A percentile compares a stretch with the other conserved stretches of the same genome.
Conservation (phyloP, 2,888 invertebrate species). For the Oithona nana region DNA sequence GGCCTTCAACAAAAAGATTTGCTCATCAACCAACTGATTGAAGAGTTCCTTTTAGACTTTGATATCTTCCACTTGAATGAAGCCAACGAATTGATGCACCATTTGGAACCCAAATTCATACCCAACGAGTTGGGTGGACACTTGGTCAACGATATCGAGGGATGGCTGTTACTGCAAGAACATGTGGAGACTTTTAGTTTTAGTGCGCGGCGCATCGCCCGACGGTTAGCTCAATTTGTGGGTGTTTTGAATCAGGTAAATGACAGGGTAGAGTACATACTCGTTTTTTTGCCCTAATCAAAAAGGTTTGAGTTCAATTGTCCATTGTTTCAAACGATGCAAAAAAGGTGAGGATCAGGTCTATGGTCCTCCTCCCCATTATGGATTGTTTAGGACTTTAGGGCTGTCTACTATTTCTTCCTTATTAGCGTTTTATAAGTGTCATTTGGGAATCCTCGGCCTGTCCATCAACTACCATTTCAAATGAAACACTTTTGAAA, state of each 20-base stretch:
- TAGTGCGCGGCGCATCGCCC: conserved; percentile 5
- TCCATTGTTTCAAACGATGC: too few species aligned
- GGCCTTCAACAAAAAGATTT: not conserved
- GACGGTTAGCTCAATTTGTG: conserved; percentile 13
- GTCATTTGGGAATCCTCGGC: too few species aligned
- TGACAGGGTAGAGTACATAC: not conserved
- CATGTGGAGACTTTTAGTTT: conserved; percentile 13
- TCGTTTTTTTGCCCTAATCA: not conserved
- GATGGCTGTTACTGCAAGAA: conserved; percentile 14
- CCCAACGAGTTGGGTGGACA: conserved; percentile 1
- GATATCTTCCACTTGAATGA: conserved; percentile 15
- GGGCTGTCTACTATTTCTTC: too few species aligned
- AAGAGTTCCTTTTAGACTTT: conserved; percentile 16
- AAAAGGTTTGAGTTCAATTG: too few species aligned
- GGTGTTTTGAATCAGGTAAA: conserved; percentile 8
- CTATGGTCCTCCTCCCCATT: too few species aligned
- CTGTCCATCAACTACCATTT: too few species aligned
- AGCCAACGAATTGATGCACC: not conserved
- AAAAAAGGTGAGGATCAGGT: too few species aligned
- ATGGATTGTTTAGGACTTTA: too few species aligned
- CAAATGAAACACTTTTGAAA: too few species aligned
- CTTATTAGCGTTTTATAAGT: too few species aligned
- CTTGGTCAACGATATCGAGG: not conserved
- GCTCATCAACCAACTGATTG: not conserved
- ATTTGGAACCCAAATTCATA: conserved; percentile 13